Percentiles rank a stretch among this genome's conserved stretches.
These are phyloP conservation scores for Xiphophorus couchianus DNA, from an alignment of 2,113 vertebrate genomes.

Conservation along the genomic window DNA sequence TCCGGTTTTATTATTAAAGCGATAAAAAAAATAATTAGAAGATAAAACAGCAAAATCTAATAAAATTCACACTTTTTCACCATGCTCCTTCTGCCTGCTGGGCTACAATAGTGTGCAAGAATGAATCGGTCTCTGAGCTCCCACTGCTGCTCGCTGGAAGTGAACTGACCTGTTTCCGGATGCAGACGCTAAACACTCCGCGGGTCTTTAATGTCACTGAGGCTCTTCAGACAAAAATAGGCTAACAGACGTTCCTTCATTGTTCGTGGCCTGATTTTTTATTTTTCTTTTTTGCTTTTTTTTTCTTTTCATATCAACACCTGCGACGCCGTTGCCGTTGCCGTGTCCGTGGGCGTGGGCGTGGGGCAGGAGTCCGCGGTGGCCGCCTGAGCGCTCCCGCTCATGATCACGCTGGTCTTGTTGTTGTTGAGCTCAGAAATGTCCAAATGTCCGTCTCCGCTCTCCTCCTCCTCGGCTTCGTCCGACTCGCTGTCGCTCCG, in stretches of 20 bases:
- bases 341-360: slow-evolving; percentile 62
- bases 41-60: not conserved
- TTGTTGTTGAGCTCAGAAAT: slow-evolving; percentile 77
- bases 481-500: slow-evolving; percentile 91
- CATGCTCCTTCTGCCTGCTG: not conserved
- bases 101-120: not conserved
- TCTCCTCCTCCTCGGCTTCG: slow-evolving; percentile 84
- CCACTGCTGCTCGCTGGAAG: slow-evolving; percentile 27
- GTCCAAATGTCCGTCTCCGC: slow-evolving; percentile 82
- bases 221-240: not conserved
- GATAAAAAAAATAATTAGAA: not conserved
- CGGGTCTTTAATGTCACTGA: not conserved
- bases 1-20: not conserved
- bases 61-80: not conserved
- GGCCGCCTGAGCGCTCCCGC: slow-evolving; percentile 66
- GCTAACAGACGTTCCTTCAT: not conserved
- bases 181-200: not conserved
- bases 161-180: slow-evolving; percentile 14
- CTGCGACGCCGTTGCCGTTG: slow-evolving; percentile 53
- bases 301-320: slow-evolving; percentile 62
- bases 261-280: slow-evolving; percentile 11
- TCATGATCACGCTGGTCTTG: slow-evolving; percentile 85
- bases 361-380: slow-evolving; percentile 49
- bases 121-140: not conserved
- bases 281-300: too few species aligned